These are phyloP conservation scores for Tachina lurida DNA, from an alignment of 2,888 invertebrate genomes.

Conservation along the genomic window DNA sequence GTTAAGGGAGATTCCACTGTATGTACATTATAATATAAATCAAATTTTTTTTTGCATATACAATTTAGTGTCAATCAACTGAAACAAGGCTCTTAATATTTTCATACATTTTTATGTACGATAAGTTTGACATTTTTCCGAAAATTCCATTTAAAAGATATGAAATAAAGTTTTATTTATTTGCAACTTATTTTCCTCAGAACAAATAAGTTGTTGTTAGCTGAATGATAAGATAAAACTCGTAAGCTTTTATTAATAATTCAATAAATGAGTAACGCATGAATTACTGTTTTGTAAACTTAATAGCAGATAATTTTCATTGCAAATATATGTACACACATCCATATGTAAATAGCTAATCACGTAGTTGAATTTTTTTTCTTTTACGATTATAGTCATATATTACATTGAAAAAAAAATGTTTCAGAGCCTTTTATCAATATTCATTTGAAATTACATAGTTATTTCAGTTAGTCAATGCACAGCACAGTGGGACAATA, in stretches of 20 bases:
- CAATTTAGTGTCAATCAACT: background rate
- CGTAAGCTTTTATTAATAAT: slow-evolving; percentile 1
- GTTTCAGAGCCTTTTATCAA: slow-evolving; percentile 18
- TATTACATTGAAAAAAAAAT: slow-evolving; percentile 17
- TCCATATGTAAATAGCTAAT: slow-evolving; percentile 13
- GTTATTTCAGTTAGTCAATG: background rate
- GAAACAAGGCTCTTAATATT: background rate
- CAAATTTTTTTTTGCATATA: background rate
- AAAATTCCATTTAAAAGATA: background rate
- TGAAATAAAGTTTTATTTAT: background rate
- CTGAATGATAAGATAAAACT: slow-evolving; percentile 54
- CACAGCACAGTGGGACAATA: background rate
- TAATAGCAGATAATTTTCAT: slow-evolving; percentile 11
- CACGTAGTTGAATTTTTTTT: slow-evolving; percentile 5
- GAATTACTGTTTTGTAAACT: slow-evolving; percentile 1
- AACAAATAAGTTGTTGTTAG: background rate
- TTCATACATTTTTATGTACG: background rate
- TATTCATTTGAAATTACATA: slow-evolving; percentile 1
- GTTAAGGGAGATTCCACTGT: too few relatives aligned
- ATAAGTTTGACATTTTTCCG: background rate
- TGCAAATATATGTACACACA: background rate
- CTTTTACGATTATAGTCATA: background rate
- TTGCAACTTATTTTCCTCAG: slow-evolving; percentile 2
- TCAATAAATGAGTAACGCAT: slow-evolving; percentile 18
- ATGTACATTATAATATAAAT: background rate